Percentiles rank a stretch among this genome's conserved stretches.
Conservation (phyloP, 2,888 invertebrate species). For the Linnaemya tessellans region DNA sequence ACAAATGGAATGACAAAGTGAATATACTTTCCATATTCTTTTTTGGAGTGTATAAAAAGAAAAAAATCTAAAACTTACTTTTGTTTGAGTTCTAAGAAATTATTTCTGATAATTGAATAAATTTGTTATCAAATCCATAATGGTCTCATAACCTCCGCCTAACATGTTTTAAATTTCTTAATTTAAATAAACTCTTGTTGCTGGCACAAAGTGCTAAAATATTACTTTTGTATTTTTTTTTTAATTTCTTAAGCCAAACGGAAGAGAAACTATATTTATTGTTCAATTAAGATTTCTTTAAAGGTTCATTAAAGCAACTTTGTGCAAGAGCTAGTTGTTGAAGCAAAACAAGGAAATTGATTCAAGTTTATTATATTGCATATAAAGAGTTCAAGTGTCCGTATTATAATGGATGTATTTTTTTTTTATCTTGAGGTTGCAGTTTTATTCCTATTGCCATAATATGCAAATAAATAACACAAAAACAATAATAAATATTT, state of each 20-base stretch:
- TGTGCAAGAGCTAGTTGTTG: not conserved
- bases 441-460: not conserved
- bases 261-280: slow-evolving; percentile 12
- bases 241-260: not conserved
- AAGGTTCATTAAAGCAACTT: slow-evolving; percentile 23
- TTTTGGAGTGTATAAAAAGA: no score
- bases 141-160: not conserved
- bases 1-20: no score
- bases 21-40: no score
- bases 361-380: slow-evolving; percentile 18
- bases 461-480: slow-evolving; percentile 22
- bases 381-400: slow-evolving; percentile 44
- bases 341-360: slow-evolving; percentile 25
- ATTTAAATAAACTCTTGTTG: not conserved
- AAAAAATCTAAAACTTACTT: no score
- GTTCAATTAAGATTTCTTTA: slow-evolving; percentile 21
- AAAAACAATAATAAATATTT: slow-evolving; percentile 32
- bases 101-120: no score
- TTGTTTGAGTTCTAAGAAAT: no score
- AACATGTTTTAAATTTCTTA: not conserved
- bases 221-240: not conserved
- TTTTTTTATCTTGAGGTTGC: slow-evolving; percentile 11
- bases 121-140: no score
- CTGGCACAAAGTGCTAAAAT: not conserved
- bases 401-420: slow-evolving; percentile 6